These are phyloP conservation scores for Phytoseiulus persimilis DNA, from an alignment of 2,888 invertebrate species.

Conservation along the genomic window DNA sequence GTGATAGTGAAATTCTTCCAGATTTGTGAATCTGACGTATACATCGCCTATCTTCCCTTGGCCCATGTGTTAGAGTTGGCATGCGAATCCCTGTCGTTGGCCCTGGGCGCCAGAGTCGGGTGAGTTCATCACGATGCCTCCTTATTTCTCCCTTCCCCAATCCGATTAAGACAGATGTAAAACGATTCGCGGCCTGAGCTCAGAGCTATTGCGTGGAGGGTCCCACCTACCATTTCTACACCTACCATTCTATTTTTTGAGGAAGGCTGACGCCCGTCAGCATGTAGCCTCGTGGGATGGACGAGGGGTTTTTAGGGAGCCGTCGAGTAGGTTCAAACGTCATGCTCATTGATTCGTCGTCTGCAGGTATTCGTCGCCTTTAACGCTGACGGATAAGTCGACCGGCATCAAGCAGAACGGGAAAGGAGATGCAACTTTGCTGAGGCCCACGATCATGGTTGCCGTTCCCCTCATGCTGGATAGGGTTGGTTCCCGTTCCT, in stretches of 20 bases:
- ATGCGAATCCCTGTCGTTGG: conserved; percentile 62
- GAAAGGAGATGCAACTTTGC: conserved; percentile 81
- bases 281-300: no score
- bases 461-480: conserved; percentile 96
- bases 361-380: conserved; percentile 90
- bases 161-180: no score
- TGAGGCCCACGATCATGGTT: conserved; percentile 87
- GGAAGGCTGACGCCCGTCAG: no score
- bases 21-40: conserved; percentile 58
- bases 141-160: not conserved
- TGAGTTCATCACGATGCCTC: not conserved
- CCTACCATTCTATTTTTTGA: no score
- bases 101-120: conserved; percentile 82
- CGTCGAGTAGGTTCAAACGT: no score
- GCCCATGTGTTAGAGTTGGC: conserved; percentile 89
- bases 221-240: no score
- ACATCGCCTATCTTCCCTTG: conserved; percentile 89
- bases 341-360: conserved; percentile 55
- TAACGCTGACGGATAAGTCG: conserved; percentile 65
- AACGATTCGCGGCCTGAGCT: no score
- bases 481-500: conserved; percentile 56
- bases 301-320: no score
- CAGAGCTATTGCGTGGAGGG: no score
- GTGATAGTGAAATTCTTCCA: not conserved
- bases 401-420: conserved; percentile 92